Evolutionary conservation across 2,113 vertebrate species (phyloP).

Genomic region (Pithys albifrons): DNA sequence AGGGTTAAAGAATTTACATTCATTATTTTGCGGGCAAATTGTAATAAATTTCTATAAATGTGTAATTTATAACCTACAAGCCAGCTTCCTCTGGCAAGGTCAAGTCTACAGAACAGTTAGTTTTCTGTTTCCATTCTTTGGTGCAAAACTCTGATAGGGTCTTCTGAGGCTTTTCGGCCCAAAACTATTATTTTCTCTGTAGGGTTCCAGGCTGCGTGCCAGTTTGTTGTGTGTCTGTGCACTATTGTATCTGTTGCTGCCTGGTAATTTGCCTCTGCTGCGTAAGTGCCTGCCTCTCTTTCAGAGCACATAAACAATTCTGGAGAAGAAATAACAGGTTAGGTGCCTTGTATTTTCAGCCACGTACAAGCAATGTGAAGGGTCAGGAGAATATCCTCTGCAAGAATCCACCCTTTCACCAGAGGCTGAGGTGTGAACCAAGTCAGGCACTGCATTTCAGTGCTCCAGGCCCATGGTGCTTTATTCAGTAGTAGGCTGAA

Average conservation of each 20-base stretch:
- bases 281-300: not conserved
- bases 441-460: not conserved
- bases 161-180: not conserved
- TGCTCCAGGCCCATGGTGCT: not conserved
- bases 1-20: not conserved
- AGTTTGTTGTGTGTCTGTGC: not conserved
- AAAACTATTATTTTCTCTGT: not conserved
- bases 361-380: not conserved
- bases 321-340: not conserved
- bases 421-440: not conserved
- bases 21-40: not conserved
- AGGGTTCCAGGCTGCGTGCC: not conserved
- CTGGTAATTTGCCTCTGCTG: slow-evolving; percentile 11
- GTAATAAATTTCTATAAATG: not conserved
- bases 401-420: not conserved
- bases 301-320: not conserved
- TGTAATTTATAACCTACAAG: not conserved
- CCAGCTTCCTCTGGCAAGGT: not conserved
- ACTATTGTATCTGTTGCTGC: not conserved
- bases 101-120: not conserved
- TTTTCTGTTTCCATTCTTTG: not conserved
- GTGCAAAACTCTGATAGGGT: not conserved
- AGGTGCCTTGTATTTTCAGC: not conserved
- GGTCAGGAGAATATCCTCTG: not conserved
- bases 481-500: not conserved